Percentiles rank a stretch among this genome's conserved stretches.
phyloP scores from a whole-genome alignment of 1,140 invertebrate genomes.

The Drosophila sturtevanti region DNA sequence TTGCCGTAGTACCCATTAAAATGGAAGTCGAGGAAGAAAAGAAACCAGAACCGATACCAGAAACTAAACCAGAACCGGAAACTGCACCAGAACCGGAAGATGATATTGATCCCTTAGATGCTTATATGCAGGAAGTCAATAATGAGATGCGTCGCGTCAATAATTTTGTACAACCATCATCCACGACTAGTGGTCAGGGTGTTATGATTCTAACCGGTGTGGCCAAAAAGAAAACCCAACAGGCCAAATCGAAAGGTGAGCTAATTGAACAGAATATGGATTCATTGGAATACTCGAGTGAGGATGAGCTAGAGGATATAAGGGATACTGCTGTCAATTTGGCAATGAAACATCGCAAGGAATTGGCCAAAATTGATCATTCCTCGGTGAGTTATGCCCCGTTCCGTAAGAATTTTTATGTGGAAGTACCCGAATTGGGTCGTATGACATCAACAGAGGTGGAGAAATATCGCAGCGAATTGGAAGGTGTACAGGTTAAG shows the following conservation, averaged over 20 bases:
- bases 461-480: slow-evolving; percentile 91
- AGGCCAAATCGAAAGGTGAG: slow-evolving; percentile 91
- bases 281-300: slow-evolving; percentile 97
- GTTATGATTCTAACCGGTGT: slow-evolving; percentile 94
- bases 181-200: slow-evolving; percentile 65
- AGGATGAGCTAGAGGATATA: slow-evolving; percentile 97
- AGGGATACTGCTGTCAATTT: slow-evolving; percentile 95
- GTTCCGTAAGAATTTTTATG: slow-evolving; percentile 98
- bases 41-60: slow-evolving; percentile 21
- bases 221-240: slow-evolving; percentile 90
- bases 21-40: slow-evolving; percentile 16
- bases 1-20: slow-evolving; percentile 1
- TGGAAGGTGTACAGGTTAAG: slow-evolving; percentile 94
- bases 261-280: slow-evolving; percentile 99
- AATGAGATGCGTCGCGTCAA: slow-evolving; percentile 96
- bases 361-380: slow-evolving; percentile 95
- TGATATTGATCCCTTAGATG: slow-evolving; percentile 97
- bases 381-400: slow-evolving; percentile 91
- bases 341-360: slow-evolving; percentile 94
- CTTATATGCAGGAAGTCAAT: slow-evolving; percentile 94
- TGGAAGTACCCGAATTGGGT: slow-evolving; percentile 92
- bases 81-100: slow-evolving; percentile 83
- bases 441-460: slow-evolving; percentile 96
- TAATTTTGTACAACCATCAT: slow-evolving; percentile 84
- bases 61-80: slow-evolving; percentile 2